A percentile compares a stretch with the other conserved stretches of the same genome.
Evolutionary conservation across 2,888 invertebrate genomes (phyloP).

Genomic region (Nasonia oneida): DNA sequence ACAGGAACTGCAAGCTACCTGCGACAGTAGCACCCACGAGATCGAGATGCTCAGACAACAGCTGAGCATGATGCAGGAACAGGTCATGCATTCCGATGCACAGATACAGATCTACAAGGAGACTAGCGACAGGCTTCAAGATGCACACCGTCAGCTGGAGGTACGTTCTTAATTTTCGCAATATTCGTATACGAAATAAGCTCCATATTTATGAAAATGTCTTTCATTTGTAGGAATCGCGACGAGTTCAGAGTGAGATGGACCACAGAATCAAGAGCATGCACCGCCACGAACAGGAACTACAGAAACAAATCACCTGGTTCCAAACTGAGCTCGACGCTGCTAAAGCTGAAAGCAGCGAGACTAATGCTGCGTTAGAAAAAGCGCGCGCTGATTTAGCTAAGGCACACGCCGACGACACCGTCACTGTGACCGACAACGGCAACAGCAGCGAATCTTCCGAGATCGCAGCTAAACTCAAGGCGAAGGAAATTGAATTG

Average conservation of each 20-base stretch:
- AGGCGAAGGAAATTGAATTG: conserved; percentile 69
- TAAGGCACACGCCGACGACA: conserved; percentile 70
- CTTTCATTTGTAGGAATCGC: conserved; percentile 79
- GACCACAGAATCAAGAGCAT: conserved; percentile 80
- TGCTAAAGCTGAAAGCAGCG: conserved; percentile 71
- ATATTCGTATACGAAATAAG: too few species aligned
- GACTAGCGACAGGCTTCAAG: conserved; percentile 81
- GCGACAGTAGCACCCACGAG: conserved; percentile 73
- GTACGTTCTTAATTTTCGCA: conserved; percentile 66
- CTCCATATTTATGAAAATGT: not conserved
- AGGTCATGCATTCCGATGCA: conserved; percentile 74
- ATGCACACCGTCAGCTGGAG: conserved; percentile 81
- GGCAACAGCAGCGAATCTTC: conserved; percentile 17
- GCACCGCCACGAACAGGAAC: conserved; percentile 82
- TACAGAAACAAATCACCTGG: conserved; percentile 79
- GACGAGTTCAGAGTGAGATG: conserved; percentile 80
- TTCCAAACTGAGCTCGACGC: conserved; percentile 76
- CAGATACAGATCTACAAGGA: conserved; percentile 78
- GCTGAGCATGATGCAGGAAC: conserved; percentile 73
- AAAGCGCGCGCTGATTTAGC: conserved; percentile 72
- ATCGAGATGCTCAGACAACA: conserved; percentile 74
- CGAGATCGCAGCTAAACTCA: conserved; percentile 54
- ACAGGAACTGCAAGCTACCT: conserved; percentile 74
- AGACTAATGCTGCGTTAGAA: conserved; percentile 76
- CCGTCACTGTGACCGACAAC: conserved; percentile 19